phyloP scores from a whole-genome alignment of 2,113 vertebrate species.

The Syngnathoides biaculeatus region DNA sequence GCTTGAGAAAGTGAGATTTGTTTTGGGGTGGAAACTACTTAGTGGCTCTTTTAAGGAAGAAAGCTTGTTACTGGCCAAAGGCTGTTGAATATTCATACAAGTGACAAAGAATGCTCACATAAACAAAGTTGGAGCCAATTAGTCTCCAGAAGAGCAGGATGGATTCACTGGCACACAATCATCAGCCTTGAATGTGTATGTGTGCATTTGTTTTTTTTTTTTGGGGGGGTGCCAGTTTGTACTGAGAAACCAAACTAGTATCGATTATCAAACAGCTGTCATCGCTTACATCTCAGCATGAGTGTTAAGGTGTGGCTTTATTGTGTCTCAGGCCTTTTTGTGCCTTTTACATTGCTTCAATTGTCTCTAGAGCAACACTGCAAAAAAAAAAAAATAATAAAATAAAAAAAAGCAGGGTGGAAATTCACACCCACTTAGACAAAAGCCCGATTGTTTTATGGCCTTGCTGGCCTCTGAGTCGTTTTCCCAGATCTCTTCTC shows the following conservation, averaged over 20 bases:
- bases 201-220: conserved; percentile 7
- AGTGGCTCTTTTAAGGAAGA: conserved; percentile 35
- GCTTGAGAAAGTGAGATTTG: conserved; percentile 36
- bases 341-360: conserved; percentile 2
- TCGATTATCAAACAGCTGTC: conserved; percentile 25
- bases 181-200: conserved; percentile 6
- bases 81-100: conserved; percentile 65
- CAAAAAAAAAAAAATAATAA: too few relatives aligned
- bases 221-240: conserved; percentile 8
- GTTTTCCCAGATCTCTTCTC: conserved; percentile 33
- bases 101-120: conserved; percentile 51
- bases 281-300: conserved; percentile 21
- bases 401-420: conserved; percentile 31
- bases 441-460: conserved; percentile 53
- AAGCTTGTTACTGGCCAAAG: conserved; percentile 27
- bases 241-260: conserved; percentile 13
- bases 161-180: conserved; percentile 11
- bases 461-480: conserved; percentile 27
- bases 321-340: background rate
- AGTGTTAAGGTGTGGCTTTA: conserved; percentile 20
- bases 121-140: conserved; percentile 56
- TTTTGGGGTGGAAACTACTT: conserved; percentile 42
- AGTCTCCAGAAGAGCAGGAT: conserved; percentile 19
- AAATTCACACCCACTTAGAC: conserved; percentile 28
- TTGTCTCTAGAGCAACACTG: conserved; percentile 13